phyloP scores from a whole-genome alignment of 2,797 vertebrate genomes.

The Australoheros facetus region DNA sequence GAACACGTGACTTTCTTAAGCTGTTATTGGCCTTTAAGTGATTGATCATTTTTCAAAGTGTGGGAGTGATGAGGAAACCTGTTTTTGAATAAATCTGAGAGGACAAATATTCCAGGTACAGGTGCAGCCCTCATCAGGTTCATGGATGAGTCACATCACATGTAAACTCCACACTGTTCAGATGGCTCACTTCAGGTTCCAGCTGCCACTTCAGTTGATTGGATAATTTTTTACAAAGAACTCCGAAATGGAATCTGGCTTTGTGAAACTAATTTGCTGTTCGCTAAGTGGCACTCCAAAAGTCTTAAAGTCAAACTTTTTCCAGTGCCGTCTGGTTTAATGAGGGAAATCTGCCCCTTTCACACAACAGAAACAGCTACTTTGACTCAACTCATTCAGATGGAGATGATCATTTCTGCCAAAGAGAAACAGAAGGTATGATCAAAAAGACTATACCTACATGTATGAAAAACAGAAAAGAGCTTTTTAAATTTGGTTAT shows the following conservation, averaged over 20 bases:
- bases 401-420: neutral
- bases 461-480: neutral
- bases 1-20: neutral
- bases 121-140: neutral
- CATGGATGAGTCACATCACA: neutral
- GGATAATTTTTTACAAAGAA: neutral
- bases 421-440: neutral
- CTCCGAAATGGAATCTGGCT: neutral
- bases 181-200: neutral
- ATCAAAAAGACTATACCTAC: neutral
- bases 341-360: neutral
- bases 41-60: neutral
- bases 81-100: neutral
- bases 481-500: neutral
- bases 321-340: neutral
- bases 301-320: conserved; percentile 1
- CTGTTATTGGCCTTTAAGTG: neutral
- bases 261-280: neutral
- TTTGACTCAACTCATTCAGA: neutral
- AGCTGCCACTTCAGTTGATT: neutral
- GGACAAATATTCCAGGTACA: neutral
- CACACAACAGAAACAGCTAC: neutral
- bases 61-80: neutral
- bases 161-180: neutral
- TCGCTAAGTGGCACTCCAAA: neutral